Percentiles rank a stretch among this genome's conserved stretches.
Conservation (phyloP, 1,140 invertebrate species). For the Zaprionus gabonicus region DNA sequence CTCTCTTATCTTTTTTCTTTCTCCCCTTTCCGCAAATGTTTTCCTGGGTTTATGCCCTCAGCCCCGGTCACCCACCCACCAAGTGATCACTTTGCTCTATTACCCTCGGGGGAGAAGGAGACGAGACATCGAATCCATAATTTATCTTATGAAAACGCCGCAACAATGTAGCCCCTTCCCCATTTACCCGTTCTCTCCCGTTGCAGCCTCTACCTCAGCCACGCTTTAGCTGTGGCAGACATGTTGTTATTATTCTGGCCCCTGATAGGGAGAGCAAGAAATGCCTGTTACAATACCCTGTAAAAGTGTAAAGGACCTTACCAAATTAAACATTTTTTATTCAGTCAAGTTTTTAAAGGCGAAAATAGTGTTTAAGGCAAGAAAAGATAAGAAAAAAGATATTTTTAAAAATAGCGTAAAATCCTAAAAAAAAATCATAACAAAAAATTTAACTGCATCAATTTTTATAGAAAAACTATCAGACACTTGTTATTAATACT, state of each 20-base stretch:
- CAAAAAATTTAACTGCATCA: too few species aligned
- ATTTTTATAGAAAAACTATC: too few species aligned
- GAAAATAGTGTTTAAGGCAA: too few species aligned
- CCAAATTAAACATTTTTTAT: neutral
- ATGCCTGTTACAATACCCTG: slow-evolving; percentile 16
- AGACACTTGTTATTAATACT: too few species aligned
- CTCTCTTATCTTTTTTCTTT: slow-evolving; percentile 6
- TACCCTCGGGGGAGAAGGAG: slow-evolving; percentile 2
- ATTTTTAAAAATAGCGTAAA: too few species aligned
- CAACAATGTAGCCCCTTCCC: neutral
- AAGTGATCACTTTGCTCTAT: slow-evolving; percentile 18
- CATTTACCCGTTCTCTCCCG: neutral
- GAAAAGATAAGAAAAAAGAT: too few species aligned
- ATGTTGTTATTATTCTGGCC: slow-evolving; percentile 36
- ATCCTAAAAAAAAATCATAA: too few species aligned
- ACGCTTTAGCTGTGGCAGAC: slow-evolving; percentile 27
- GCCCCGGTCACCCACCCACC: slow-evolving; percentile 8
- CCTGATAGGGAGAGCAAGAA: neutral
- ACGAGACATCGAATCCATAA: slow-evolving; percentile 58
- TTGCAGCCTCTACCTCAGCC: neutral
- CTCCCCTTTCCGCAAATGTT: slow-evolving; percentile 15
- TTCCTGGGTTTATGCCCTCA: slow-evolving; percentile 40
- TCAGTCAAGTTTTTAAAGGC: too few species aligned
- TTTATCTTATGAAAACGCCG: slow-evolving; percentile 52
- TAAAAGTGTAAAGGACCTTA: neutral